Conservation (phyloP, 2,797 vertebrate genomes). For the Danio jaintianensis region DNA sequence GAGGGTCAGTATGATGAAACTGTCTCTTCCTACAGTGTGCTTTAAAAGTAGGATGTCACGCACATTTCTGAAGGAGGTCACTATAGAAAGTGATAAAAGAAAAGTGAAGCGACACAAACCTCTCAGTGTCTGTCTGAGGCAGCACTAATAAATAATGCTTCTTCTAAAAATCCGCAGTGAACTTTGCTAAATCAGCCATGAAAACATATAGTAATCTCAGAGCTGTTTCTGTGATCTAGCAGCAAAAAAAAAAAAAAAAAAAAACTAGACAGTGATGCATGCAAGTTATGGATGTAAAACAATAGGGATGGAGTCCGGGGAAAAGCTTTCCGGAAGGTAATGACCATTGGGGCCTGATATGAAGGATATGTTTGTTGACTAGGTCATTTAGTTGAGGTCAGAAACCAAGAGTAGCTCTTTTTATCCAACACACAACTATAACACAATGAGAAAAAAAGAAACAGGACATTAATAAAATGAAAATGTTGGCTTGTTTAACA, state of each 20-base stretch:
- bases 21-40: background rate
- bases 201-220: conserved; percentile 45
- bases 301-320: conserved; percentile 34
- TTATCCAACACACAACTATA: background rate
- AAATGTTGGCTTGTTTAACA: background rate
- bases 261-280: conserved; percentile 46
- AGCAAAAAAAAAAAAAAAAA: conserved; percentile 28
- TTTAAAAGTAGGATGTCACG: conserved; percentile 9
- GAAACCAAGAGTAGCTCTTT: background rate
- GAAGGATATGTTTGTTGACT: conserved; percentile 37
- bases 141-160: conserved; percentile 65
- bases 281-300: conserved; percentile 52
- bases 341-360: conserved; percentile 45
- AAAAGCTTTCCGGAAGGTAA: conserved; percentile 46
- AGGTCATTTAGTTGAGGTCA: background rate
- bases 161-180: conserved; percentile 59
- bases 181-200: conserved; percentile 59
- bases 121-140: conserved; percentile 46
- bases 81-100: conserved; percentile 61
- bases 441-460: background rate
- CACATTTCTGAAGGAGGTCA: conserved; percentile 6
- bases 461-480: background rate
- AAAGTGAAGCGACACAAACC: conserved; percentile 46
- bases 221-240: conserved; percentile 24
- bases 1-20: background rate